Conservation (phyloP, 2,888 invertebrate genomes). For the Laothoe populi region DNA sequence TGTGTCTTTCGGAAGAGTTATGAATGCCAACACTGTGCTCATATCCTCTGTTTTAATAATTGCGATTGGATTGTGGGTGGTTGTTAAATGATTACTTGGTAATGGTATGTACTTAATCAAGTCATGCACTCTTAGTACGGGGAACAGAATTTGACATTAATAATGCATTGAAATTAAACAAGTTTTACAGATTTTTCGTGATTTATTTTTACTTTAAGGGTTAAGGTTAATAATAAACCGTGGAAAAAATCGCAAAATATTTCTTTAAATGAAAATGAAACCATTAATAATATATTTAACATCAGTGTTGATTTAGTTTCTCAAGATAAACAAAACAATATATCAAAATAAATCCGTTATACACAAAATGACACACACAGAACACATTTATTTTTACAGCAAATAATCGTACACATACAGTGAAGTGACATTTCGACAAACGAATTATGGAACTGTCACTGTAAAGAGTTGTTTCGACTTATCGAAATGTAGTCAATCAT, state of each 20-base stretch:
- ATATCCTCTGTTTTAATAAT: slow-evolving; percentile 19
- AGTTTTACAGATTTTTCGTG: no score
- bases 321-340: not conserved
- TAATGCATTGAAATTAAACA: no score
- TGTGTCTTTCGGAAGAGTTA: slow-evolving; percentile 44
- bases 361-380: not conserved
- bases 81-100: not conserved
- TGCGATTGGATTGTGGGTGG: slow-evolving; percentile 1
- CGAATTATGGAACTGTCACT: not conserved
- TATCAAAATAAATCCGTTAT: not conserved
- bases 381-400: not conserved
- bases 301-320: no score
- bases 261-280: no score
- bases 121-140: no score
- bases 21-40: slow-evolving; percentile 28
- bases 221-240: no score
- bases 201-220: no score
- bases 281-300: no score
- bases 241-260: no score
- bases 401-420: not conserved
- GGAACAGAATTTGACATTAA: not conserved
- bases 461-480: not conserved
- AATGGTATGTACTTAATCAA: no score
- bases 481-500: not conserved
- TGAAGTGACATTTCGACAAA: no score